These are phyloP conservation scores for Oceanodroma leucorhoa DNA, from an alignment of 2,797 vertebrate species.

Conservation along the genomic window DNA sequence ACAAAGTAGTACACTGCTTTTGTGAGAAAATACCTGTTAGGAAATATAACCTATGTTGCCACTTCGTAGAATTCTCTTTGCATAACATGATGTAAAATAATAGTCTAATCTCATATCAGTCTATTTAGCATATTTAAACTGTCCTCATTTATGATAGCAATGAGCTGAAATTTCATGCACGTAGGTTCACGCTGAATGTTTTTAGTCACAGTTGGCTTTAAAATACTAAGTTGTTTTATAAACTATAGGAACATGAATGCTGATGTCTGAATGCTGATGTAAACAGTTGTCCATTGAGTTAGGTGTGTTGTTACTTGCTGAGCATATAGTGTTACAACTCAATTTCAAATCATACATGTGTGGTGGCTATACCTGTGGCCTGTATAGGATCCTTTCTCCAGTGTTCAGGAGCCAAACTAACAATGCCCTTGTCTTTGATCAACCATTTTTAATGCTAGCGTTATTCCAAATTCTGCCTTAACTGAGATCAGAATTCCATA, in stretches of 20 bases:
- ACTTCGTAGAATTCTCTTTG: neutral
- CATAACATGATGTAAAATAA: neutral
- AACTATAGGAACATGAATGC: neutral
- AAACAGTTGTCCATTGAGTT: neutral
- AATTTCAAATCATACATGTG: neutral
- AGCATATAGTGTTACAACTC: neutral
- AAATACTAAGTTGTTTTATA: neutral
- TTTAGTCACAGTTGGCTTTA: neutral
- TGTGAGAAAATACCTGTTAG: neutral
- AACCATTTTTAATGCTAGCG: neutral
- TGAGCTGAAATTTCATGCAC: neutral
- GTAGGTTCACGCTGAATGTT: neutral
- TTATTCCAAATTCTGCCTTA: neutral
- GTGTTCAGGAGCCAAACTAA: neutral
- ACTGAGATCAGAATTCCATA: neutral
- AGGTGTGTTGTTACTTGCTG: fast-evolving
- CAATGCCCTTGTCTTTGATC: neutral
- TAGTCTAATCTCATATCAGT: neutral
- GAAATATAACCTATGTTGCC: neutral
- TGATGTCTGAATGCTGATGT: neutral
- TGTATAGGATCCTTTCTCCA: neutral
- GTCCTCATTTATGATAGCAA: neutral
- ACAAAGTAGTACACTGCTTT: neutral
- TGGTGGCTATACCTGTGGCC: neutral
- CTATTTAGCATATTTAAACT: neutral